Base-by-base conservation (phyloP, 53 echinoderm and acorn worm species). In the Paracentrotus lividus region DNA sequence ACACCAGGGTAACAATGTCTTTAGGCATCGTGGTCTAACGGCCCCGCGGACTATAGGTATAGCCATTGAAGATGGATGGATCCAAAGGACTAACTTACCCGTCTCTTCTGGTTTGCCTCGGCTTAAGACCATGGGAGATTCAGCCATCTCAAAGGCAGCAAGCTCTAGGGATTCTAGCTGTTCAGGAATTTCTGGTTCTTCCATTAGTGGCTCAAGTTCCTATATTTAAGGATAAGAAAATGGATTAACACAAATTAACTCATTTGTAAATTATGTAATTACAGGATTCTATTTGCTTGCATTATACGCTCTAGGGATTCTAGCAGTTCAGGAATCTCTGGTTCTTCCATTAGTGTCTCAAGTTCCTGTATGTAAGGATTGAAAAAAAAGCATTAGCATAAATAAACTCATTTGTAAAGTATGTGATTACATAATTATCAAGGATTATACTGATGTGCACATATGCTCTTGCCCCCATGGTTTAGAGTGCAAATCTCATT, bases 151-250 rank as follows among this genome's bases (percentile, higher is more conserved):
- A 61, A 93, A 65, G 23, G 93, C 43, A 23, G 65, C 85, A 42
- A 86, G 65, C 56, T 85, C 53, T 66, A 86, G 49, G 44, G 56
- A 32, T 47, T 93, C 92, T 2, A 92, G 60, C 38, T 92, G 33
- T 77, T 92, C 92, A 21, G 92, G 92, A 26, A 92, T 52, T 47
- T 92, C 92, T 2, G 92, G 77, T 77, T 92, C 92, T 43, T 92
- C 92, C 42, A 58, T 56, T 24, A 92, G 40, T 20, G 92, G 57
- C 43, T 77, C 77, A 16, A 92, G 77, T 36, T 78, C 92, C 81
- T 92, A 8, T 42, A n/a, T n/a, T n/a, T n/a, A 18, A 40, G 40
- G 40, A 40, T 29, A 13, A 31, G 26, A 29, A 64, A 64, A 57
- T 0, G 10, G 18, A 64, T 64, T 29, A 29, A 29, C 64, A 29